Conservation (phyloP, 2,888 invertebrate species). For the Caenorhabditis imperialis region DNA sequence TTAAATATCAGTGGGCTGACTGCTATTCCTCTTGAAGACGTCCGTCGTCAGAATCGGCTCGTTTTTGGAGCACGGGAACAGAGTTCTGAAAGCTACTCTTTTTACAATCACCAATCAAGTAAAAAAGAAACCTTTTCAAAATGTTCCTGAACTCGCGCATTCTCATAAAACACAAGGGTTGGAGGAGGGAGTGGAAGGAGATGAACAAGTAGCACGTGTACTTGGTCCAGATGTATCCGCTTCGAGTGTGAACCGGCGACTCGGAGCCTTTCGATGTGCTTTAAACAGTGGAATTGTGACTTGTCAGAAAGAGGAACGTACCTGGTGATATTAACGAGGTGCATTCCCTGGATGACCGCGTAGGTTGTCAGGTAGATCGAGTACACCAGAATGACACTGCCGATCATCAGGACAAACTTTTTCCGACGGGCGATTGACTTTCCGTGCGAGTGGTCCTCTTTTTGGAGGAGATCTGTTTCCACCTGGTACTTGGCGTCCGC, state of each 20-base stretch:
- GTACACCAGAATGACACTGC: slow-evolving; percentile 70
- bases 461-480: slow-evolving; percentile 41
- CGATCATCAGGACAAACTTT: slow-evolving; percentile 72
- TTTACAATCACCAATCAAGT: no score
- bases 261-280: slow-evolving; percentile 37
- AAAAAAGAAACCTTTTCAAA: slow-evolving; percentile 51
- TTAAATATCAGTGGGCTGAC: slow-evolving; percentile 52
- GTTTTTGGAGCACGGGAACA: slow-evolving; percentile 31
- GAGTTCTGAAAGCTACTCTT: slow-evolving; percentile 29
- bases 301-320: neutral
- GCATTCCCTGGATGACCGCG: slow-evolving; percentile 64
- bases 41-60: slow-evolving; percentile 44
- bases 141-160: slow-evolving; percentile 67
- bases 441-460: slow-evolving; percentile 42
- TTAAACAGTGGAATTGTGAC: neutral
- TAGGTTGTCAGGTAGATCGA: slow-evolving; percentile 66
- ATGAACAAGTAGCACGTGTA: slow-evolving; percentile 63
- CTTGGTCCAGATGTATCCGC: slow-evolving; percentile 50
- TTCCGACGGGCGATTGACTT: slow-evolving; percentile 57
- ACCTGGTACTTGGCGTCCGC: slow-evolving; percentile 51
- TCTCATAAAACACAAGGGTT: slow-evolving; percentile 71
- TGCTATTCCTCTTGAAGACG: slow-evolving; percentile 29
- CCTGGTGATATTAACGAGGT: slow-evolving; percentile 56
- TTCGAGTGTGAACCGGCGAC: slow-evolving; percentile 28
- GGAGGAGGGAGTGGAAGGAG: slow-evolving; percentile 67